phyloP scores from a whole-genome alignment of 2,888 invertebrate species.

The Alitta virens region DNA sequence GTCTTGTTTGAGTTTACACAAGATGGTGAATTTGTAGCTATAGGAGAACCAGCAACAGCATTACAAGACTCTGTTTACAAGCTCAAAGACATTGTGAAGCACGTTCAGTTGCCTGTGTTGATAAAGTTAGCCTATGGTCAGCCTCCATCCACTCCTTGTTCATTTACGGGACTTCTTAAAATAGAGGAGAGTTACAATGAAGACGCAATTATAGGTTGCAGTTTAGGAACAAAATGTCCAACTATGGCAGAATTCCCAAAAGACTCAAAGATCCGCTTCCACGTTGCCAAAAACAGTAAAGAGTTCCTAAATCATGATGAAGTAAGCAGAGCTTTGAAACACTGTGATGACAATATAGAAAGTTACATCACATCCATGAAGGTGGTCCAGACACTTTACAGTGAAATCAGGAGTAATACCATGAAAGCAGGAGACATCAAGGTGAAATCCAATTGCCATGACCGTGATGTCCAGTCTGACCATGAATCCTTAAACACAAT shows the following conservation, averaged over 20 bases:
- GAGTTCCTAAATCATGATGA: constrained; percentile 21
- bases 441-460: background rate
- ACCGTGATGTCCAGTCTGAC: background rate
- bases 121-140: constrained; percentile 43
- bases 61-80: constrained; percentile 8
- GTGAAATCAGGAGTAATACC: constrained; percentile 1
- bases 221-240: constrained; percentile 37
- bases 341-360: constrained; percentile 37
- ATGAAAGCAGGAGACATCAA: background rate
- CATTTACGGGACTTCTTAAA: constrained; percentile 41
- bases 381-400: constrained; percentile 34
- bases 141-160: constrained; percentile 38
- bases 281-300: constrained; percentile 28
- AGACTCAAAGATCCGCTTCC: constrained; percentile 34
- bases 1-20: constrained; percentile 1
- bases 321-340: constrained; percentile 33
- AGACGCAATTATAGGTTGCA: constrained; percentile 40
- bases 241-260: constrained; percentile 43
- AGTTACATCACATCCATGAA: constrained; percentile 44
- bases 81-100: constrained; percentile 36
- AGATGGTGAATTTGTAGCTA: constrained; percentile 4
- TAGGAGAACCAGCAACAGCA: constrained; percentile 6
- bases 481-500: constrained; percentile 5
- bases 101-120: constrained; percentile 34
- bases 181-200: constrained; percentile 36